A percentile compares a stretch with the other conserved stretches of the same genome.
Conservation (phyloP, 2,797 vertebrate genomes). For the Notamacropus eugenii region DNA sequence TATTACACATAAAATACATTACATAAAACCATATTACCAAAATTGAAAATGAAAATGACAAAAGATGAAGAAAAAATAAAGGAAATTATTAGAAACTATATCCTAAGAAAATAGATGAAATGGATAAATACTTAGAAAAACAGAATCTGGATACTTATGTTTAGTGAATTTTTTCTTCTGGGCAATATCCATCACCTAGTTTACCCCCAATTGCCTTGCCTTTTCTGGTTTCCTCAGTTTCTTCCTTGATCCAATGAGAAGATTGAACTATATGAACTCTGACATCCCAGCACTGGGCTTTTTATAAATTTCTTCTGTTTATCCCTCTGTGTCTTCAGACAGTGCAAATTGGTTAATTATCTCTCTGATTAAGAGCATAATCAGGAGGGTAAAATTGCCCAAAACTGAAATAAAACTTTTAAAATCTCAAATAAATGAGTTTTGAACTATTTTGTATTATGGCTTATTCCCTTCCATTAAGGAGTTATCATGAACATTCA, state of each 20-base stretch:
- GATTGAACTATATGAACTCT: not conserved
- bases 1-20: too few relatives aligned
- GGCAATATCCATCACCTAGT: too few relatives aligned
- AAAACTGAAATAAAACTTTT: not conserved
- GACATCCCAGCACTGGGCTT: not conserved
- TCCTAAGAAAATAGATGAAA: too few relatives aligned
- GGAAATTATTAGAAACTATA: too few relatives aligned
- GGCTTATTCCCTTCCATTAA: not conserved
- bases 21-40: too few relatives aligned
- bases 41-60: too few relatives aligned
- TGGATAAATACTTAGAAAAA: too few relatives aligned
- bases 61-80: too few relatives aligned
- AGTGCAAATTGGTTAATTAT: not conserved
- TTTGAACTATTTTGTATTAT: not conserved
- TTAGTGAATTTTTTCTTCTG: too few relatives aligned
- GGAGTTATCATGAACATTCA: not conserved
- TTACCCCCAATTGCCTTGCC: not conserved
- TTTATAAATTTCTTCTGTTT: not conserved
- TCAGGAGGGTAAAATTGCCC: not conserved
- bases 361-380: not conserved
- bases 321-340: not conserved
- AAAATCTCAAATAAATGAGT: not conserved
- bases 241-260: not conserved
- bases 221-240: not conserved
- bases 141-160: too few relatives aligned